Conservation (phyloP, 2,888 invertebrate species). For the Calliopum simillimum region DNA sequence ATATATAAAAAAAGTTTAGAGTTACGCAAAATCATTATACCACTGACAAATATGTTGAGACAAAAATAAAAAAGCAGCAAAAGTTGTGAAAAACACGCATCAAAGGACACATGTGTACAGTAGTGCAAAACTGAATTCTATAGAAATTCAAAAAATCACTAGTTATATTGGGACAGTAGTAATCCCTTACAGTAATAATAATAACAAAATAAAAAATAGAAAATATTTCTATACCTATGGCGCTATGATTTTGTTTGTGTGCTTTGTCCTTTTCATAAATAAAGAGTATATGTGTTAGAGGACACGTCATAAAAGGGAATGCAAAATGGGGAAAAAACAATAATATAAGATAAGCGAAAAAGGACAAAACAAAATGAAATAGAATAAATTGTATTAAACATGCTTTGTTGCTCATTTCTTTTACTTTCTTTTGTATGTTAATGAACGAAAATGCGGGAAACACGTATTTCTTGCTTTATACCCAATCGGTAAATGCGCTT, state of each 20-base stretch:
- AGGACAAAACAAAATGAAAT: no score
- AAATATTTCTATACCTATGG: no score
- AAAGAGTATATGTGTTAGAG: not conserved
- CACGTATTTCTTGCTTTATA: no score
- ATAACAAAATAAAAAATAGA: not conserved
- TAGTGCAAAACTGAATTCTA: conserved; percentile 15
- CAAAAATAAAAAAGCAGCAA: not conserved
- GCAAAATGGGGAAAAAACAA: not conserved
- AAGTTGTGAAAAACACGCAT: not conserved
- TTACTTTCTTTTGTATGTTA: no score
- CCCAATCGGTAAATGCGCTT: no score
- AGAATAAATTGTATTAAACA: no score
- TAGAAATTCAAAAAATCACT: conserved; percentile 13
- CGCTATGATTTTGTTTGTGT: no score
- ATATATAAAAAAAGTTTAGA: conserved; percentile 20
- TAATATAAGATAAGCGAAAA: no score
- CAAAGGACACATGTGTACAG: not conserved
- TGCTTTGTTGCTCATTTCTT: not conserved
- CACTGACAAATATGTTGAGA: conserved; percentile 1
- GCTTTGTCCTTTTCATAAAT: no score
- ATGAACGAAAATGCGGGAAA: no score
- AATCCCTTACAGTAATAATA: not conserved
- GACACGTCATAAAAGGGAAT: not conserved
- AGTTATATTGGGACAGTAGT: not conserved
- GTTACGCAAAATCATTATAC: not conserved